Conservation (phyloP, 2,888 invertebrate genomes). For the Tricholauxania praeusta region DNA sequence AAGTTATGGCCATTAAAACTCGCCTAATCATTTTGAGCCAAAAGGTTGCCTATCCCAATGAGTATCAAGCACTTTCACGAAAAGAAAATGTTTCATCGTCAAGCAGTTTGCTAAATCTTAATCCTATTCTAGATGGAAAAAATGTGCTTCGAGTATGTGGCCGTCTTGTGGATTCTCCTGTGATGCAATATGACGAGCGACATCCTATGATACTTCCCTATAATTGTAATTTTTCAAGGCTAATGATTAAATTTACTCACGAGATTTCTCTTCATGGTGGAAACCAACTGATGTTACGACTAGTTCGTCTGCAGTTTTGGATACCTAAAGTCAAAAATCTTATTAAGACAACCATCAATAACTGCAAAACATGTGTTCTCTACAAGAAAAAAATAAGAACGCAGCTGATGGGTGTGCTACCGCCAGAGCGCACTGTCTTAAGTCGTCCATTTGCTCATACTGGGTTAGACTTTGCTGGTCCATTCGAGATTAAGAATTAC, state of each 20-base stretch:
- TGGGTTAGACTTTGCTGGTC: neutral
- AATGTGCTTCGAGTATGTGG: conserved; percentile 11
- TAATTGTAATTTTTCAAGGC: neutral
- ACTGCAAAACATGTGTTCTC: conserved; percentile 6
- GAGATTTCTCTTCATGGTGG: neutral
- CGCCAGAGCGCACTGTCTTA: neutral
- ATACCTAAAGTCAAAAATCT: neutral
- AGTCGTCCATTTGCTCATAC: conserved; percentile 5
- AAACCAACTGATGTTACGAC: neutral
- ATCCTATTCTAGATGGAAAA: conserved; percentile 15
- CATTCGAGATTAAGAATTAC: neutral
- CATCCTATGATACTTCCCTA: neutral
- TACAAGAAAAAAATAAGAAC: too few relatives aligned
- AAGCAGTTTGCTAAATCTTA: conserved; percentile 7
- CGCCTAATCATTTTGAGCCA: neutral
- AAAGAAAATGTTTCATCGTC: conserved; percentile 1
- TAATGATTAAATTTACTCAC: neutral
- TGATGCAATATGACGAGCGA: neutral
- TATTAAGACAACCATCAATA: conserved; percentile 1
- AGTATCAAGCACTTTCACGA: neutral
- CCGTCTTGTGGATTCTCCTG: neutral
- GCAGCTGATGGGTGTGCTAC: too few relatives aligned
- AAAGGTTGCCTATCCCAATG: neutral
- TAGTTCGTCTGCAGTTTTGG: conserved; percentile 7
- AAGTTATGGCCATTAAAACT: neutral